Base-by-base conservation (phyloP, 2,797 vertebrate species). In the Acrossocheilus fasciatus region DNA sequence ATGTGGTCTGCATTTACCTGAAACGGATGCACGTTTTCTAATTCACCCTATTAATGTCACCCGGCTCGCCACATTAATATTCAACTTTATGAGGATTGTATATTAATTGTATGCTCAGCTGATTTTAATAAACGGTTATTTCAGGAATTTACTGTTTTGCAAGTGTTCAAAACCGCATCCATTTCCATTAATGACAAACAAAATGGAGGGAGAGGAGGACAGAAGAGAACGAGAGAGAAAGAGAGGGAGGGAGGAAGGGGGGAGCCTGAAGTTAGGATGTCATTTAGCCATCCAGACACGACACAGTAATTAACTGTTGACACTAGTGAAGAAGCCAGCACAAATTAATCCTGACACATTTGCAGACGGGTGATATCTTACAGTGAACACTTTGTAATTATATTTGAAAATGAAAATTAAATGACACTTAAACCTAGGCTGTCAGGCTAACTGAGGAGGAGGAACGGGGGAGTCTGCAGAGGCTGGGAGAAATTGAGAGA, bases 271-370 rank as follows among this genome's bases (percentile, higher is more conserved):
- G 96, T 96, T 95, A 95, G 96, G 97, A 97, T 98, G 98, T 98
- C 98, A 98, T 98, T 98, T 97, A 98, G 96, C 97, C 97, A 97
- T 97, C 97, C 96, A 96, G 97, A 98, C 97, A 98, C 97, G 97
- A 99, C 97, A 97, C 97, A 97, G 98, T 98, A 99, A 99, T 99
- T 99, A 99, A 98, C 98, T 99, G 99, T 99, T 99, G 98, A 99
- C 98, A 99, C 98, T 99, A 96, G 96, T 98, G 98, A 99, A 98
- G 98, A 97, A 98, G 97, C 96, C 96, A 96, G 97, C 98, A 97
- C 98, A 99, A 99, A 99, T 99, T 98, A 98, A 99, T 99, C 98
- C 96, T 99, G 98, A 99, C 98, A 99, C 98, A 99, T 99, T 99
- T 98, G 97, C 98, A 99, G 98, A 98, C 97, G 98, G 97, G 96